phyloP scores from a whole-genome alignment of 2,113 vertebrate genomes.

The Dasyurus viverrinus region DNA sequence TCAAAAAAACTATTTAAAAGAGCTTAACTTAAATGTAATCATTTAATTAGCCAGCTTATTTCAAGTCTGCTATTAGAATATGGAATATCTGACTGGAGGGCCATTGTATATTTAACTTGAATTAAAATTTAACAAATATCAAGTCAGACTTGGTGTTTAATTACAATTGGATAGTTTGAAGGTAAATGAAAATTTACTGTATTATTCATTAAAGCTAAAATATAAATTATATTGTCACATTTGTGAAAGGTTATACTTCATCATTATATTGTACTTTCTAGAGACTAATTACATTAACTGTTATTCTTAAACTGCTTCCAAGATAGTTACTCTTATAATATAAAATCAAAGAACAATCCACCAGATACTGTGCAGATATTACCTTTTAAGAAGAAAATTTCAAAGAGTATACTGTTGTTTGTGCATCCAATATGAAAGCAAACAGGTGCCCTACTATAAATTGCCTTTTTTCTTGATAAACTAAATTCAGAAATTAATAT shows the following conservation, averaged over 20 bases:
- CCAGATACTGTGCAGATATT: constrained; percentile 44
- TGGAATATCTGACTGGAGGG: constrained; percentile 72
- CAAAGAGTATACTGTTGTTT: constrained; percentile 52
- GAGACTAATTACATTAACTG: constrained; percentile 61
- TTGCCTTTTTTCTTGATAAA: constrained; percentile 15
- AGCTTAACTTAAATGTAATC: constrained; percentile 78
- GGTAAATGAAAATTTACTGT: constrained; percentile 76
- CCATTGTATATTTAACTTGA: constrained; percentile 80
- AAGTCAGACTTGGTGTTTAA: constrained; percentile 80
- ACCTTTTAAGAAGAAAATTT: constrained; percentile 71
- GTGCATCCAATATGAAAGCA: constrained; percentile 71
- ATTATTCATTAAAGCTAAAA: constrained; percentile 79
- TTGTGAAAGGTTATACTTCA: constrained; percentile 72
- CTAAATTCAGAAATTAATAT: constrained; percentile 56
- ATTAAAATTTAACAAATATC: constrained; percentile 81
- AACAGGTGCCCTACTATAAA: constrained; percentile 59
- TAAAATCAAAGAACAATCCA: constrained; percentile 55
- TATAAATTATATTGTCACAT: constrained; percentile 77
- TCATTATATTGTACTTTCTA: constrained; percentile 62
- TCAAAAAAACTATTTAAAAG: constrained; percentile 69
- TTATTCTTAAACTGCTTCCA: constrained; percentile 52
- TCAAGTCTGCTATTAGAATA: constrained; percentile 53
- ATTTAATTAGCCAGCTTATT: constrained; percentile 81
- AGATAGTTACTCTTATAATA: constrained; percentile 67
- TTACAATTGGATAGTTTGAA: constrained; percentile 80